These are phyloP conservation scores for Ochropacha duplaris DNA, from an alignment of 2,888 invertebrate species.

Conservation along the genomic window DNA sequence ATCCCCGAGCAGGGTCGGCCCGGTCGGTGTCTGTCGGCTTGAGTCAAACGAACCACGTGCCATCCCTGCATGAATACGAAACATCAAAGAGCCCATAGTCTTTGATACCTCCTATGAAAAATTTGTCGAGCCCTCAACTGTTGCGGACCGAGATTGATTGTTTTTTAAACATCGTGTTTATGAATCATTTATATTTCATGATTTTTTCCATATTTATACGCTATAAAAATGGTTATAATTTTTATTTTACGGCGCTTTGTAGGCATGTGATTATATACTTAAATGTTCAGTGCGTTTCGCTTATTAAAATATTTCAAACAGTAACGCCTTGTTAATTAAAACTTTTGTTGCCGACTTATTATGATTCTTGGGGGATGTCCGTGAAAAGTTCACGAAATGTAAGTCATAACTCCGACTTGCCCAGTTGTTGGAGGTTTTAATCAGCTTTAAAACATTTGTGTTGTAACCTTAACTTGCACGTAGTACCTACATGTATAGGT, in stretches of 20 bases:
- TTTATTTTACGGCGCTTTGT: too few relatives aligned
- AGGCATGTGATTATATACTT: too few relatives aligned
- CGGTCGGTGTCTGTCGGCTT: slow-evolving; percentile 11
- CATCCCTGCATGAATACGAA: slow-evolving; percentile 22
- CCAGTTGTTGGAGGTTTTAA: background rate
- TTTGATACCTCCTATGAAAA: slow-evolving; percentile 18
- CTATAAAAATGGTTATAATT: too few relatives aligned
- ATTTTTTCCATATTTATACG: background rate
- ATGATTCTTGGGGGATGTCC: background rate
- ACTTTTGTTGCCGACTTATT: background rate
- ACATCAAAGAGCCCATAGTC: slow-evolving; percentile 29
- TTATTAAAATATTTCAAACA: too few relatives aligned
- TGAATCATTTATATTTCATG: background rate
- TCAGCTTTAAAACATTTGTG: background rate
- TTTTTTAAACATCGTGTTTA: slow-evolving; percentile 5
- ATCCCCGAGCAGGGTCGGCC: slow-evolving; percentile 14
- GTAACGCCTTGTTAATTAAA: too few relatives aligned
- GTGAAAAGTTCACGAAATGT: background rate
- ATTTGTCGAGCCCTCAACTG: slow-evolving; percentile 16
- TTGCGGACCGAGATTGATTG: background rate
- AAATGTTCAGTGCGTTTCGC: too few relatives aligned
- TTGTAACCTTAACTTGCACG: background rate
- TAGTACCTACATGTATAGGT: background rate
- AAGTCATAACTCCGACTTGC: background rate
- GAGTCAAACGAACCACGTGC: slow-evolving; percentile 26